Conservation (phyloP, 2,888 invertebrate genomes). For the Ophion ellenae region DNA sequence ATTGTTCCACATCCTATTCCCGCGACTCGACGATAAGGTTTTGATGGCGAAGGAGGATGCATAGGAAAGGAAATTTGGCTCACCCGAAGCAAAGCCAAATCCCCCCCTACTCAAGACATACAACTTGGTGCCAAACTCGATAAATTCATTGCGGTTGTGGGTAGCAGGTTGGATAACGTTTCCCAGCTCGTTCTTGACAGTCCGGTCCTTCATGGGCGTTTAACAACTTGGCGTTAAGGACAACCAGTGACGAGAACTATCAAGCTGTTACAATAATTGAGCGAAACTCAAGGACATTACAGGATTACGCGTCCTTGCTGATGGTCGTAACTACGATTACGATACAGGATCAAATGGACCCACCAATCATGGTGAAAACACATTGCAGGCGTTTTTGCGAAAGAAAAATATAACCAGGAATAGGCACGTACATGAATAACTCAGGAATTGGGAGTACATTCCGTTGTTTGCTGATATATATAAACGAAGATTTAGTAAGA, state of each 20-base stretch:
- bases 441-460: not conserved
- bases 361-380: not conserved
- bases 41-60: not conserved
- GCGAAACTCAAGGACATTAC: not conserved
- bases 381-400: no score
- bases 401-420: no score
- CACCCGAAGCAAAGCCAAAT: slow-evolving; percentile 35
- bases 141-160: slow-evolving; percentile 73
- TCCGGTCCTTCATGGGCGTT: slow-evolving; percentile 49
- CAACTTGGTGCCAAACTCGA: slow-evolving; percentile 74
- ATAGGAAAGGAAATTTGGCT: slow-evolving; percentile 21
- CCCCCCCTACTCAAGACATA: slow-evolving; percentile 44
- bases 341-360: not conserved
- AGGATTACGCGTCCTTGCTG: not conserved
- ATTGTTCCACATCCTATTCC: not conserved
- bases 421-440: no score
- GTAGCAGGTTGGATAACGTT: slow-evolving; percentile 72
- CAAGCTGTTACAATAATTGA: slow-evolving; percentile 64
- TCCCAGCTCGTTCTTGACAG: slow-evolving; percentile 50
- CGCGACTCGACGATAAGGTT: slow-evolving; percentile 14
- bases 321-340: not conserved
- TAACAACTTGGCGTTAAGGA: slow-evolving; percentile 3
- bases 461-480: slow-evolving; percentile 8
- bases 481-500: not conserved
- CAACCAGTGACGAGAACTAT: slow-evolving; percentile 44